Evolutionary conservation across 2,797 vertebrate genomes (phyloP).

Genomic region (Chaunax sp.): DNA sequence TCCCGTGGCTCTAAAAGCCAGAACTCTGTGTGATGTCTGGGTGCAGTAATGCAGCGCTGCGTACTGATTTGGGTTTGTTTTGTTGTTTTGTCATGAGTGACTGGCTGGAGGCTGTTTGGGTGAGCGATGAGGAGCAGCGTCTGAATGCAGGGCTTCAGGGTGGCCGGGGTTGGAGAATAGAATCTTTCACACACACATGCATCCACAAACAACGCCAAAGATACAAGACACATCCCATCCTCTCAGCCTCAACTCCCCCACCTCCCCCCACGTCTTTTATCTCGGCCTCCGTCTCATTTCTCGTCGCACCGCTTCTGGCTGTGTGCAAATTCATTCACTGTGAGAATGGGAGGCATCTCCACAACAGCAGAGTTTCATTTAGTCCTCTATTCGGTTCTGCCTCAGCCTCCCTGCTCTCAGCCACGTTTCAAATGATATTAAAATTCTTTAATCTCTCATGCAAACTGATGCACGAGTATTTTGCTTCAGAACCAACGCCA

Average conservation of each 20-base stretch:
- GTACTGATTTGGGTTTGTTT: slow-evolving; percentile 57
- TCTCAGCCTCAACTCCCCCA: slow-evolving; percentile 36
- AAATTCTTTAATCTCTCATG: slow-evolving; percentile 37
- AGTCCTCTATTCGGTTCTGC: slow-evolving; percentile 35
- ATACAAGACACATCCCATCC: too few species aligned
- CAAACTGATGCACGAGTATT: slow-evolving; percentile 38
- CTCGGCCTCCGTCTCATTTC: slow-evolving; percentile 50
- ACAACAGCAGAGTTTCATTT: slow-evolving; percentile 48
- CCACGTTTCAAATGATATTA: slow-evolving; percentile 40
- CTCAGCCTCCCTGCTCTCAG: slow-evolving; percentile 20
- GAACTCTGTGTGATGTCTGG: slow-evolving; percentile 37
- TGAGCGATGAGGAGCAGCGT: slow-evolving; percentile 52
- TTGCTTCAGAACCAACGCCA: slow-evolving; percentile 3
- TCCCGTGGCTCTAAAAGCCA: slow-evolving; percentile 16
- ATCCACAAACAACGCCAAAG: slow-evolving; percentile 15
- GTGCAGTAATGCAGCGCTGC: slow-evolving; percentile 45
- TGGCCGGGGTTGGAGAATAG: slow-evolving; percentile 35
- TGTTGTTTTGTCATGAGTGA: slow-evolving; percentile 62
- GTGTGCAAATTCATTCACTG: slow-evolving; percentile 65
- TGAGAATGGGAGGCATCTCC: slow-evolving; percentile 54
- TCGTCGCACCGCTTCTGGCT: slow-evolving; percentile 54
- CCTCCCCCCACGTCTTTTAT: slow-evolving; percentile 27
- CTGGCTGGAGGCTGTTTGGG: slow-evolving; percentile 62
- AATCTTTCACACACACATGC: slow-evolving; percentile 13
- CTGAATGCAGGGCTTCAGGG: slow-evolving; percentile 50